Evolutionary conservation across 2,797 vertebrate species (phyloP), one percentile per base, ranked within the genome.

Genomic region (Nannoperca obscura): DNA sequence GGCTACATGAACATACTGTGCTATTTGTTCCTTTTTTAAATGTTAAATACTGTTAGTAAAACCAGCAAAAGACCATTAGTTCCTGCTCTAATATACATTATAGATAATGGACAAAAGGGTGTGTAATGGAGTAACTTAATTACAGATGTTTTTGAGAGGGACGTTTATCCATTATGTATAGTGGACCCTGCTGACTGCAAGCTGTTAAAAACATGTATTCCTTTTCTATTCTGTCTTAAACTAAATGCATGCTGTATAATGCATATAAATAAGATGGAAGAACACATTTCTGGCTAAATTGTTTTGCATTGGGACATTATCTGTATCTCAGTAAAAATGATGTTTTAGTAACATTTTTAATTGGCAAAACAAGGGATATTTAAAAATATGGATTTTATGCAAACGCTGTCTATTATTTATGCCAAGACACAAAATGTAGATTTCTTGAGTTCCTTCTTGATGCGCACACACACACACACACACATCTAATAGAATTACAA

Each of bases 1-100:
- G 8, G 63, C 27, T 22, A 66, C 53, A 83, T 53, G 22, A 72
- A 74, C n/a, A 15, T 73, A 85, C 70, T 78, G 61, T 80, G 82
- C 75, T 79, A 32, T 74, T 76, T 67, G 49, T 68, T 82, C 54
- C 49, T n/a, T 79, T 60, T 81, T 82, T 83, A 59, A 11, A 60
- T 78, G 71, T 82, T 42, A 57, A 82, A 71, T 80, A 80, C 85
- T 80, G 81, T 86, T 87, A 74, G 84, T 77, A 87, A 87, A 87
- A 87, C 83, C 73, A 92, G 83, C 83, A 88, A 86, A 81, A 80
- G 55, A 85, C 71, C 69, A 72, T 75, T 64, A 58, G 80, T 61
- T 87, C 44, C 72, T 84, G 72, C 78, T 86, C 57, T 71, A 76
- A 69, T 79, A 53, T 61, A 82, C 38, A 81, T 58, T 71, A 74